Base-by-base conservation (phyloP, 64 coral and sea anemone genomes). In the Stylophora pistillata region DNA sequence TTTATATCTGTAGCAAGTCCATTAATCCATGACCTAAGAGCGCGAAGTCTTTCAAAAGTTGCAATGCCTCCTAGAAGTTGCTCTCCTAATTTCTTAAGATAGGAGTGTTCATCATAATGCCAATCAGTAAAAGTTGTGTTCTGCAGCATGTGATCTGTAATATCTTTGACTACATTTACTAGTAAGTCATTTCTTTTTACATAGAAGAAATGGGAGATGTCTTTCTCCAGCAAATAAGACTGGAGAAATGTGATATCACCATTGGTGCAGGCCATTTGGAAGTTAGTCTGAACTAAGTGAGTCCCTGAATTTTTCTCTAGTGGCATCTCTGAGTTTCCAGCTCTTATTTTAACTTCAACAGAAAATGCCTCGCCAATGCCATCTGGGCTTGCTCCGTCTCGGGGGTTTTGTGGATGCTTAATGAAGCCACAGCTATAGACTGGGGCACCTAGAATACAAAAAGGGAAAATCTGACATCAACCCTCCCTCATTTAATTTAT, bases 331-430 rank as follows among this genome's bases (percentile, higher is more conserved):
- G 78, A 85, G 34, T 72, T 41, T 15, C 85, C 61, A 13, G 80
- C 18, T 64, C 86, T 85, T 10, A 87, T 89, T 77, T 93, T 94
- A 0, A 85, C 80, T 79, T 94, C 79, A 13, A 94, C 72, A n/a
- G 59, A 30, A 53, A 87, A 87, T 17, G 79, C 0, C 13, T 85
- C 31, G 16, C 16, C 0, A 52, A 89, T 77, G 20, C 86, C 91
- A 93, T 85, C 86, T 23, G 79, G 86, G 71, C 91, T 89, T 55
- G 91, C 91, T 55, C 91, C 86, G 89, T 93, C 84, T 9, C 23
- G 53, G 17, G 16, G 0, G 25, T 93, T 79, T 70, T 25, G 0
- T 30, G 79, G 86, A 78, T 89, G 92, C 37, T 53, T 89, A 54
- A 94, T 89, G 27, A 89, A 86, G 1, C 92, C 87, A 94, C 92